Base-by-base conservation (phyloP, 2,113 vertebrate species). In the Mesocricetus auratus region DNA sequence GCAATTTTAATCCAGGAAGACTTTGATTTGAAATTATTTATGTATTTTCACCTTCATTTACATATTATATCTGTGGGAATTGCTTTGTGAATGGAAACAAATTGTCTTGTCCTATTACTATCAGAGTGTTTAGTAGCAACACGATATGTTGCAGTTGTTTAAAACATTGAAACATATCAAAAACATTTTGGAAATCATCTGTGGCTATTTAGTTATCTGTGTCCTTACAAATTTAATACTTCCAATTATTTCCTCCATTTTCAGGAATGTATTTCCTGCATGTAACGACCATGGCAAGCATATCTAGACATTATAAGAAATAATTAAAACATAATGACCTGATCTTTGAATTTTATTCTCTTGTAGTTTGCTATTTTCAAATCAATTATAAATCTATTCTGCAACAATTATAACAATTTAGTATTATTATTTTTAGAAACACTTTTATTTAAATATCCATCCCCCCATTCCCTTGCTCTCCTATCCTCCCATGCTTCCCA, bases 1-100 rank as follows among this genome's bases (percentile, higher is more conserved):
- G 10, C 47, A 45, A 85, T 95, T 81, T 29, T 31, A 90, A 90
- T 77, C 39, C 24, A 62, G 2, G 78, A 95, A 88, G 6, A 86
- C 58, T 71, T 82, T 12, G 69, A 89, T 96, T 79, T 91, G n/a
- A 93, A 93, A 91, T 89, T 81, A 78, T 71, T 96, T 90, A 91
- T 89, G 17, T 11, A 45, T 62, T 19, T 71, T 68, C 21, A 87
- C 4, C 12, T 75, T 50, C 24, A 88, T 90, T 96, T 94, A 42
- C 17, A 45, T 71, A 68, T 90, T 77, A 90, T 85, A 93, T 69
- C 6, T 91, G 56, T 91, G 89, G 7, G 17, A n/a, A 19, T 53
- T 93, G 93, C 58, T 7, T 93, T 86, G n/a, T 19, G 60, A 92
- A 53, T 86, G 82, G 26, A 89, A 96, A 64, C 7, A 89, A 94